These are phyloP conservation scores for Gopherus flavomarginatus DNA, from an alignment of 2,113 vertebrate genomes.

Conservation along the genomic window DNA sequence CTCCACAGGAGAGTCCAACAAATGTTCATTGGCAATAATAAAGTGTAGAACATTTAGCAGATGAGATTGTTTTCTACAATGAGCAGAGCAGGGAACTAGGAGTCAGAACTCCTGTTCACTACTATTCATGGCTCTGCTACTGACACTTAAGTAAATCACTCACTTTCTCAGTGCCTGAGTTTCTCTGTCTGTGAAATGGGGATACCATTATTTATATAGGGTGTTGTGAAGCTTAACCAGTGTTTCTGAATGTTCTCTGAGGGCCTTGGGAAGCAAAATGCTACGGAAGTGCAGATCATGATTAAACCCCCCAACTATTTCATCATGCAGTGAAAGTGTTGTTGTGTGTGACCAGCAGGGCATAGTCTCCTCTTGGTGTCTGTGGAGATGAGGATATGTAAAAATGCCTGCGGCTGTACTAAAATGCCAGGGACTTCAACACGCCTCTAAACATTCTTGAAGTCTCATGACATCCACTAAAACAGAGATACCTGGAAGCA, in stretches of 20 bases:
- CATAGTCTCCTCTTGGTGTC: not conserved
- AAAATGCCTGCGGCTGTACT: not conserved
- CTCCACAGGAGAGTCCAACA: not conserved
- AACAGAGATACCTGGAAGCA: not conserved
- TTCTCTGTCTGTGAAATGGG: not conserved
- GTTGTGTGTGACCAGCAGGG: not conserved
- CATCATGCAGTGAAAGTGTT: not conserved
- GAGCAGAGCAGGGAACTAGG: not conserved
- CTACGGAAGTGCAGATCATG: not conserved
- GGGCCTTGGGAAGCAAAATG: conserved; percentile 5
- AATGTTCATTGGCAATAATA: not conserved
- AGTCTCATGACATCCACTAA: not conserved
- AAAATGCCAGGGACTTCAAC: not conserved
- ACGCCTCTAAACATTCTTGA: not conserved
- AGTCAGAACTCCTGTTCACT: not conserved
- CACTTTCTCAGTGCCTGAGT: not conserved
- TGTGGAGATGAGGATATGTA: not conserved
- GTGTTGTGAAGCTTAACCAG: not conserved
- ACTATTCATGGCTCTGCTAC: not conserved
- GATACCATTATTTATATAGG: not conserved
- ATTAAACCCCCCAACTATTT: not conserved
- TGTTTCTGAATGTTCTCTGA: not conserved
- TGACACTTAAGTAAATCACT: not conserved
- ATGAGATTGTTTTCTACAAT: not conserved
- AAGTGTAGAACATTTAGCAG: not conserved